phyloP scores from a whole-genome alignment of 1,140 invertebrate species.

The Lepidurus apus region DNA sequence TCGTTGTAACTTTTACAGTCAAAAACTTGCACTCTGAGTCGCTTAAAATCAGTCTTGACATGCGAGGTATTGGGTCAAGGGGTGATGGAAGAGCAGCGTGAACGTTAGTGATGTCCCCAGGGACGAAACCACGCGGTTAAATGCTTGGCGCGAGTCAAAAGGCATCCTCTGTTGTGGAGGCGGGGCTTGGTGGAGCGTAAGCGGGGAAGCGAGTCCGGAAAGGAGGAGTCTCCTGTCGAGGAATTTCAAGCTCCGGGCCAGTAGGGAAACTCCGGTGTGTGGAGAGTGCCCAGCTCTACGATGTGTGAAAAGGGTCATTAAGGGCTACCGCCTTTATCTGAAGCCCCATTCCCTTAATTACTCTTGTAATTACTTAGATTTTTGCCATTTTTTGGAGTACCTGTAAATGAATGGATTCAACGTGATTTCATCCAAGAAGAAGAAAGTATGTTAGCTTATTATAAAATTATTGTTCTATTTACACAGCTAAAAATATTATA shows the following conservation, averaged over 20 bases:
- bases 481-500: no score
- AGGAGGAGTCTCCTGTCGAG: background rate
- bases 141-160: background rate
- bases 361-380: background rate
- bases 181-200: background rate
- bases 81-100: background rate
- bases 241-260: background rate
- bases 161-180: background rate
- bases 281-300: background rate
- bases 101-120: background rate
- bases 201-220: background rate
- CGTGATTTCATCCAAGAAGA: no score
- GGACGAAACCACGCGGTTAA: conserved; percentile 1
- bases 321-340: conserved; percentile 18
- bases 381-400: no score
- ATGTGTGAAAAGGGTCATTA: background rate
- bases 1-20: background rate
- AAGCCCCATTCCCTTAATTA: conserved; percentile 14
- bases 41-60: background rate
- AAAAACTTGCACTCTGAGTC: no score
- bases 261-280: background rate
- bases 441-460: no score
- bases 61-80: background rate
- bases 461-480: no score
- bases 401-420: no score